These are phyloP conservation scores for Trachelus tabidus DNA, from an alignment of 2,888 invertebrate genomes.

Conservation along the genomic window DNA sequence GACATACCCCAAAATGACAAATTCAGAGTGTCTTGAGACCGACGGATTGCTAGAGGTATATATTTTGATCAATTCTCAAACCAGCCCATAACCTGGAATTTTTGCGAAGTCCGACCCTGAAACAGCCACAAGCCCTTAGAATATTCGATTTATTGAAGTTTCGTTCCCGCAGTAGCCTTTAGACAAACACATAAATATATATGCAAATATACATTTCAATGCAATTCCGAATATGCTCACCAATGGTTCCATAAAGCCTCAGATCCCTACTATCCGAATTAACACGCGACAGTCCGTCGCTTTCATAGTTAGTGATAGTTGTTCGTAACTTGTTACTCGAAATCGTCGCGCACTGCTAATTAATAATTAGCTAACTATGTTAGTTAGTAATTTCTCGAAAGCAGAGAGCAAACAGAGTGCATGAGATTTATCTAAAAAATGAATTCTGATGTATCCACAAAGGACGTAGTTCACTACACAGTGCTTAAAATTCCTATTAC, in stretches of 20 bases:
- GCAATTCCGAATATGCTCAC: not conserved
- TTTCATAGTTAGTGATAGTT: not conserved
- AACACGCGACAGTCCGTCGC: not conserved
- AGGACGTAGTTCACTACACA: not conserved
- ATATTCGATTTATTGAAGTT: too few relatives aligned
- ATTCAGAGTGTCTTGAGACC: too few relatives aligned
- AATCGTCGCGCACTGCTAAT: not conserved
- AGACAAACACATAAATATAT: not conserved
- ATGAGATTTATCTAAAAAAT: not conserved
- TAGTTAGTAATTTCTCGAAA: not conserved
- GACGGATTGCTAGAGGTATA: too few relatives aligned
- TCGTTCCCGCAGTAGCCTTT: too few relatives aligned
- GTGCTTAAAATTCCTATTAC: not conserved
- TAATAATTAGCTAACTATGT: not conserved
- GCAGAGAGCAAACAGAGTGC: not conserved
- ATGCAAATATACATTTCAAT: not conserved
- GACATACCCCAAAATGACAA: too few relatives aligned
- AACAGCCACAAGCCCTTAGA: too few relatives aligned
- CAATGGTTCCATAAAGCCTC: not conserved
- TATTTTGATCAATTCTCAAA: too few relatives aligned
- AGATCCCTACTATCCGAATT: not conserved
- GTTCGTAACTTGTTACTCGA: not conserved
- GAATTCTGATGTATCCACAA: not conserved
- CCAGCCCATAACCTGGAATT: too few relatives aligned
- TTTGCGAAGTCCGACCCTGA: too few relatives aligned